Evolutionary conservation across 2,888 invertebrate species (phyloP).

Genomic region (Archips xylosteana): DNA sequence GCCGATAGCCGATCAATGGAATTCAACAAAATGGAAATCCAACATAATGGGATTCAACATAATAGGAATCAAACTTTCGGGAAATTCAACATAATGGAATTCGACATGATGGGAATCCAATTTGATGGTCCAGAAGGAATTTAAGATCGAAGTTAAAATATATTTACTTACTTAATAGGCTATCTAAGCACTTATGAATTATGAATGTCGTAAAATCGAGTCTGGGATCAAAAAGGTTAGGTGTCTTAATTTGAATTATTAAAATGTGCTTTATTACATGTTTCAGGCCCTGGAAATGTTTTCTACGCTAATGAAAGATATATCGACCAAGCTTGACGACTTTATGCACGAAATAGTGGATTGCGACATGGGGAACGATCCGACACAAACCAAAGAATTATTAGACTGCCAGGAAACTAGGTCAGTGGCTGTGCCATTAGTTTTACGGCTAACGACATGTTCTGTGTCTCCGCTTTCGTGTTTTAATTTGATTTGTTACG

Average conservation of each 20-base stretch:
- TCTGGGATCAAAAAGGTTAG: no score
- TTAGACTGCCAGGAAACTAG: slow-evolving; percentile 93
- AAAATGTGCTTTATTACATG: slow-evolving; percentile 14
- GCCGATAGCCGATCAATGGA: no score
- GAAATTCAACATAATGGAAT: no score
- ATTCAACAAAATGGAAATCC: no score
- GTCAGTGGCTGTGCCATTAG: slow-evolving; percentile 60
- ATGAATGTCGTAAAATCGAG: no score
- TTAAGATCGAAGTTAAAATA: no score
- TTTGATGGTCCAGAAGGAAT: no score
- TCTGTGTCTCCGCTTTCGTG: slow-evolving; percentile 14
- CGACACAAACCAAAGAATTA: slow-evolving; percentile 94
- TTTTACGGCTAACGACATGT: slow-evolving; percentile 29
- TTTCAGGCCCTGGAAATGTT: slow-evolving; percentile 97
- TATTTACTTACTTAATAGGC: no score
- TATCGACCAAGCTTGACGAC: slow-evolving; percentile 93
- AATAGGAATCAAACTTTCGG: no score
- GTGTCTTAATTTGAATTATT: background rate
- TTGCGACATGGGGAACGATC: slow-evolving; percentile 97
- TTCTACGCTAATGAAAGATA: slow-evolving; percentile 95
- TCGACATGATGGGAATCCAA: no score
- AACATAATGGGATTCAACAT: no score
- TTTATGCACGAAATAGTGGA: slow-evolving; percentile 96
- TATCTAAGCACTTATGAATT: no score
- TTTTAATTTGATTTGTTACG: slow-evolving; percentile 37